Conservation (phyloP, 2,888 invertebrate genomes). For the Creontiades dilutus region DNA sequence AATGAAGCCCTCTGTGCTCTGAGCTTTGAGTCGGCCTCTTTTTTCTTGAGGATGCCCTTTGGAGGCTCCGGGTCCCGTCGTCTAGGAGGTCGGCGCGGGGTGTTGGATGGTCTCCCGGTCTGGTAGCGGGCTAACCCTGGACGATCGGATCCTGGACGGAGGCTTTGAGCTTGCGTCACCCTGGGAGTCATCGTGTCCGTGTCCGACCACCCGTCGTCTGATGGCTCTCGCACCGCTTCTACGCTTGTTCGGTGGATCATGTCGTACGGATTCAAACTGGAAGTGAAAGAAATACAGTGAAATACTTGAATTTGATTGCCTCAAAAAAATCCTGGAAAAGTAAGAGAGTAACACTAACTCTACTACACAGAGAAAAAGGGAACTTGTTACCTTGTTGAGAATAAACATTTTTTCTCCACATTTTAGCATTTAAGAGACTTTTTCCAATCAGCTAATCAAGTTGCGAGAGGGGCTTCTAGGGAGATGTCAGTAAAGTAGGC, state of each 20-base stretch:
- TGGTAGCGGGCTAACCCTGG: constrained; percentile 75
- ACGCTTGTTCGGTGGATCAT: constrained; percentile 85
- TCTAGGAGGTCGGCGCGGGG: constrained; percentile 84
- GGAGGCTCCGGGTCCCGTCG: constrained; percentile 77
- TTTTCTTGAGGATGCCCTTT: constrained; percentile 82
- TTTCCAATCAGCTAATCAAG: too few relatives aligned
- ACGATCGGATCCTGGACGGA: constrained; percentile 76
- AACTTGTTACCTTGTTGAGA: too few relatives aligned
- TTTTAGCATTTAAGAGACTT: too few relatives aligned
- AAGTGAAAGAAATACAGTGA: not conserved
- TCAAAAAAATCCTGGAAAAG: too few relatives aligned
- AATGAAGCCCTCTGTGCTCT: constrained; percentile 73
- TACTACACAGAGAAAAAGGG: too few relatives aligned
- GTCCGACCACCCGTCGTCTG: constrained; percentile 73
- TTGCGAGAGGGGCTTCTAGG: too few relatives aligned
- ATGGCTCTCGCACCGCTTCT: constrained; percentile 79
- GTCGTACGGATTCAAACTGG: constrained; percentile 88
- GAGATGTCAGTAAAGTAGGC: too few relatives aligned
- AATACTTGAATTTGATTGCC: too few relatives aligned
- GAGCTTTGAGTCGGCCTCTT: constrained; percentile 71
- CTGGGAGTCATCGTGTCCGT: constrained; percentile 73
- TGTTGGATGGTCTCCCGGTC: constrained; percentile 77
- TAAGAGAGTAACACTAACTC: too few relatives aligned
- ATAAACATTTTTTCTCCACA: too few relatives aligned
- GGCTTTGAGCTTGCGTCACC: constrained; percentile 72